These are phyloP conservation scores for Ambastaia sidthimunki DNA, from an alignment of 2,797 vertebrate species.

Conservation along the genomic window DNA sequence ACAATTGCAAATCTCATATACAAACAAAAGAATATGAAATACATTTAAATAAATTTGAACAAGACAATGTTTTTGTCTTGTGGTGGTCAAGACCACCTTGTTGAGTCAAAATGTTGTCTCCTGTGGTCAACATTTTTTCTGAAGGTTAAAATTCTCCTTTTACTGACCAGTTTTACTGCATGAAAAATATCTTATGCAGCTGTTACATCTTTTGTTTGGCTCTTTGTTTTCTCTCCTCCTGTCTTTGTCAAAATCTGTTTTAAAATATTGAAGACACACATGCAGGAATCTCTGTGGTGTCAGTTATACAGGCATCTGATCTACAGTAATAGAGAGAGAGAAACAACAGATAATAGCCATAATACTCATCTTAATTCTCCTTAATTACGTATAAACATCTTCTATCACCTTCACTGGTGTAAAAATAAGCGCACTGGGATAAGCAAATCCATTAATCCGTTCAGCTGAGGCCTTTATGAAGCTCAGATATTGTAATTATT, in stretches of 20 bases:
- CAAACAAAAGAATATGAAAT: too few relatives aligned
- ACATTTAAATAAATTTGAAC: too few relatives aligned
- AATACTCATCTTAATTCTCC: conserved; percentile 29
- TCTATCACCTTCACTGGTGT: conserved; percentile 1
- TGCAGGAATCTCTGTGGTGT: not conserved
- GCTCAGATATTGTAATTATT: conserved; percentile 31
- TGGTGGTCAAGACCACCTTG: too few relatives aligned
- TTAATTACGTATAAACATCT: conserved; percentile 16
- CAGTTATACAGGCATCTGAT: not conserved
- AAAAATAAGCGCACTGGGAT: not conserved
- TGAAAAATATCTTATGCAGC: too few relatives aligned
- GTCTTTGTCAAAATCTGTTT: too few relatives aligned
- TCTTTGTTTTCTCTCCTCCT: not conserved
- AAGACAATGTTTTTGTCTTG: too few relatives aligned
- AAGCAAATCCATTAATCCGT: conserved; percentile 6
- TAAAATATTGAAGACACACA: not conserved
- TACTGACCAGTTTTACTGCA: too few relatives aligned
- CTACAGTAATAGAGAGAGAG: not conserved
- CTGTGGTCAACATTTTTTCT: too few relatives aligned
- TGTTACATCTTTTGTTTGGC: too few relatives aligned
- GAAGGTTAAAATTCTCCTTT: too few relatives aligned
- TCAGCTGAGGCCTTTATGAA: conserved; percentile 13
- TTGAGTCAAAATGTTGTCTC: too few relatives aligned
- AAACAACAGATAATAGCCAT: not conserved
- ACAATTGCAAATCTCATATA: too few relatives aligned